Conservation (phyloP, 2,113 vertebrate species). For the Spea multiplicata region DNA sequence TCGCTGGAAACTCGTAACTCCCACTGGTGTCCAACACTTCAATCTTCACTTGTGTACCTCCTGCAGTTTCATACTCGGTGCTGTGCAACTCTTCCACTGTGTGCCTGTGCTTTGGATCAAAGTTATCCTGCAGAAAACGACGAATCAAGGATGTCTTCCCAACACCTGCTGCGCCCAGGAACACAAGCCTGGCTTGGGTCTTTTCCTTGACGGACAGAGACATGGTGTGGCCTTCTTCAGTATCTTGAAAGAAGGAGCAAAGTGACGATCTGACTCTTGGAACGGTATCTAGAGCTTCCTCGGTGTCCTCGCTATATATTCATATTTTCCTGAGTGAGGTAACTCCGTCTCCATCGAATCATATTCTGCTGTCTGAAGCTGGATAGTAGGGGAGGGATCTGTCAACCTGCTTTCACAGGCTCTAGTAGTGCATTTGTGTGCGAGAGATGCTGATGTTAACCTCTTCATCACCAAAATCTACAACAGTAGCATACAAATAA, state of each 20-base stretch:
- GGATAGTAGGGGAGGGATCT: constrained; percentile 46
- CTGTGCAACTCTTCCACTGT: constrained; percentile 91
- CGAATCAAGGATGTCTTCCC: constrained; percentile 85
- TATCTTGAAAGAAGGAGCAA: background rate
- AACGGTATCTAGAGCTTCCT: background rate
- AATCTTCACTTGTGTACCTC: constrained; percentile 72
- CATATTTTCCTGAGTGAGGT: constrained; percentile 52
- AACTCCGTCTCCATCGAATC: constrained; percentile 57
- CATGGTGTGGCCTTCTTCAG: constrained; percentile 56
- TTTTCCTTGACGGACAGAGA: constrained; percentile 81
- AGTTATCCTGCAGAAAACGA: constrained; percentile 83
- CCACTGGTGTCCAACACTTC: constrained; percentile 89
- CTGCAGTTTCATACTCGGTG: constrained; percentile 79
- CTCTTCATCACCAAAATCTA: background rate
- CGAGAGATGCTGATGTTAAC: constrained; percentile 26
- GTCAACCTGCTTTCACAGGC: background rate
- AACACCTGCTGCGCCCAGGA: constrained; percentile 83
- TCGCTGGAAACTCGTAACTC: constrained; percentile 89
- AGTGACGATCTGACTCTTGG: background rate
- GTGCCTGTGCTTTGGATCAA: constrained; percentile 82
- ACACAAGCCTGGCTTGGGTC: constrained; percentile 80
- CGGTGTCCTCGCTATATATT: constrained; percentile 52
- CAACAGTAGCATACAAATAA: too few relatives aligned
- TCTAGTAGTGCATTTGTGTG: background rate
- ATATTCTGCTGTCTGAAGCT: constrained; percentile 36